Conservation (phyloP, 2,113 vertebrate species). For the Gymnarchus niloticus region DNA sequence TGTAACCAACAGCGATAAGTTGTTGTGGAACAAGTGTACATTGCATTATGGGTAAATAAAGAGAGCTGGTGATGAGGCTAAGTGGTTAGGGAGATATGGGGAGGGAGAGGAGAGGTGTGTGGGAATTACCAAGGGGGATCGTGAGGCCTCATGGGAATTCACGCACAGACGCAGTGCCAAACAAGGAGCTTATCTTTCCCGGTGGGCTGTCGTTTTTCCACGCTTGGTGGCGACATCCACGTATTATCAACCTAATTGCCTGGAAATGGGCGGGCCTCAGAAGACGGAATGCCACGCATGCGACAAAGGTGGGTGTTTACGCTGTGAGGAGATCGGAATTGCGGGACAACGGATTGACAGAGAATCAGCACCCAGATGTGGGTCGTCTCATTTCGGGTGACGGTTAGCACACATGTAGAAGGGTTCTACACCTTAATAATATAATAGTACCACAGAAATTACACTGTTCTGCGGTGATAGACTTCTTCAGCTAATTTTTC, state of each 20-base stretch:
- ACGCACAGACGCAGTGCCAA: neutral
- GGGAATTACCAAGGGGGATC: neutral
- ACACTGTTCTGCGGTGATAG: too few species aligned
- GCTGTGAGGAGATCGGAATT: too few species aligned
- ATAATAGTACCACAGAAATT: too few species aligned
- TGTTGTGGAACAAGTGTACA: neutral
- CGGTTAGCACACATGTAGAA: too few species aligned
- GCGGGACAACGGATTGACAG: too few species aligned
- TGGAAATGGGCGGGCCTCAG: neutral
- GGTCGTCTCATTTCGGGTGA: too few species aligned
- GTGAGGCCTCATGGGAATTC: neutral
- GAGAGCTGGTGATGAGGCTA: neutral
- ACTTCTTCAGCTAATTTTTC: too few species aligned
- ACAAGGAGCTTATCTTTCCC: neutral
- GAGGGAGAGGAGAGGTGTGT: neutral
- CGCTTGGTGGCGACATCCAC: neutral
- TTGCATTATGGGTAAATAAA: neutral
- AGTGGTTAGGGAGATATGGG: neutral
- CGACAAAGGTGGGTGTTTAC: too few species aligned
- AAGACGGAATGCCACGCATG: too few species aligned
- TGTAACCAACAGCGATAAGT: too few species aligned
- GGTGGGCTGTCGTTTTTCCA: neutral
- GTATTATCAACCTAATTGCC: neutral
- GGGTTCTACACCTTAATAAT: too few species aligned
- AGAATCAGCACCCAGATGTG: too few species aligned